Conservation (phyloP, 2,797 vertebrate species). For the Huso huso region DNA sequence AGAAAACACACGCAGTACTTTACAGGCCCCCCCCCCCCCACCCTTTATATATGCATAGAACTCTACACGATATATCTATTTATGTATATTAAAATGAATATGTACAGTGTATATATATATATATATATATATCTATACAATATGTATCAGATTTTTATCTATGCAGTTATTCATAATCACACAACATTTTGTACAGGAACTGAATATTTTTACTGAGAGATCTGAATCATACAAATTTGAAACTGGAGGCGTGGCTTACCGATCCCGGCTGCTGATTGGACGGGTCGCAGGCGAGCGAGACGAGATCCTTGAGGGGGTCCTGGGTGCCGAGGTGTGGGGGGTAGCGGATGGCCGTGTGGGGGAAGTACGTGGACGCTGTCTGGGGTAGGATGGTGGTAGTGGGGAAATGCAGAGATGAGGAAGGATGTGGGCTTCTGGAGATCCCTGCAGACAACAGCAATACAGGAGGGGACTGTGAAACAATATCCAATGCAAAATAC, state of each 20-base stretch:
- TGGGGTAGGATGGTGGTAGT: conserved; percentile 77
- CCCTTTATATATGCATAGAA: too few relatives aligned
- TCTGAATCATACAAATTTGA: not conserved
- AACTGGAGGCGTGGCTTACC: conserved; percentile 57
- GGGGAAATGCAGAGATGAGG: conserved; percentile 87
- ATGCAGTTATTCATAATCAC: too few relatives aligned
- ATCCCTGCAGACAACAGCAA: conserved; percentile 57
- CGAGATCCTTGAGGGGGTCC: conserved; percentile 91
- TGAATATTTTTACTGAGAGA: not conserved
- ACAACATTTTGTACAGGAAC: too few relatives aligned
- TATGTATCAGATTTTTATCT: too few relatives aligned
- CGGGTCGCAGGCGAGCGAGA: conserved; percentile 90
- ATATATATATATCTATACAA: too few relatives aligned
- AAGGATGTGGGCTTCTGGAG: conserved; percentile 81
- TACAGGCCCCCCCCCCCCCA: too few relatives aligned
- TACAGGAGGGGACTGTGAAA: too few relatives aligned
- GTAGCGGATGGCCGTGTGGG: conserved; percentile 88
- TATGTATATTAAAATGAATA: too few relatives aligned
- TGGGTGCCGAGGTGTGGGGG: conserved; percentile 88
- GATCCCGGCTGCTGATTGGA: conserved; percentile 82
- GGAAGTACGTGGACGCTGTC: conserved; percentile 78
- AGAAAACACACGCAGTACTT: conserved; percentile 26
- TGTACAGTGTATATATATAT: too few relatives aligned
- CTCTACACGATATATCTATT: too few relatives aligned
- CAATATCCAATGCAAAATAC: too few relatives aligned